A percentile compares a stretch with the other conserved stretches of the same genome.
Conservation (phyloP, 2,888 invertebrate species). For the Lepidochitona cinerea region DNA sequence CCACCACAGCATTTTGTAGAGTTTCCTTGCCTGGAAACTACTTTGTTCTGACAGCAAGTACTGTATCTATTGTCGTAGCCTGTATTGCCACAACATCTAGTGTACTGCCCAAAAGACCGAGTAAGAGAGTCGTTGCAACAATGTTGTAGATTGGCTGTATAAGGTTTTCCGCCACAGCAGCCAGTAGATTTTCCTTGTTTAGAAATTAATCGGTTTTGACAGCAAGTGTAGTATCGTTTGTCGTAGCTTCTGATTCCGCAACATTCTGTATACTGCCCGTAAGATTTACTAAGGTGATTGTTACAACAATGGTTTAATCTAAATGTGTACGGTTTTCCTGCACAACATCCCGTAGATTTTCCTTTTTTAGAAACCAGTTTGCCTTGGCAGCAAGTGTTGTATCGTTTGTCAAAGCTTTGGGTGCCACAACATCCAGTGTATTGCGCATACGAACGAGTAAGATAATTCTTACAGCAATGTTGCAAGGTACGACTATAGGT, state of each 20-base stretch:
- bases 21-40: background rate
- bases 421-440: background rate
- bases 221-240: background rate
- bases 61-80: background rate
- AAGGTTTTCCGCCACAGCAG: slow-evolving; percentile 4
- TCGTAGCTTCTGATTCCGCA: background rate
- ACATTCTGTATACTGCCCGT: background rate
- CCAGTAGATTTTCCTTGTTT: background rate
- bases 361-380: background rate
- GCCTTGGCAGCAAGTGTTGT: background rate
- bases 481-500: too few relatives aligned
- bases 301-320: background rate
- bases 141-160: background rate
- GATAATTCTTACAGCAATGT: background rate
- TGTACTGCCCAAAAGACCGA: background rate
- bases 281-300: background rate
- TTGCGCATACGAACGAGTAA: background rate
- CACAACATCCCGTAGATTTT: background rate
- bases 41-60: background rate
- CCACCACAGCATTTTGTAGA: background rate
- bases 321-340: background rate
- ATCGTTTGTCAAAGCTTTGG: background rate
- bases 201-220: background rate
- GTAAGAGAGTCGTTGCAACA: background rate
- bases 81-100: background rate